A percentile compares a stretch with the other conserved stretches of the same genome.
These are phyloP conservation scores for Procavia capensis DNA, from an alignment of 2,113 vertebrate genomes.

Conservation along the genomic window DNA sequence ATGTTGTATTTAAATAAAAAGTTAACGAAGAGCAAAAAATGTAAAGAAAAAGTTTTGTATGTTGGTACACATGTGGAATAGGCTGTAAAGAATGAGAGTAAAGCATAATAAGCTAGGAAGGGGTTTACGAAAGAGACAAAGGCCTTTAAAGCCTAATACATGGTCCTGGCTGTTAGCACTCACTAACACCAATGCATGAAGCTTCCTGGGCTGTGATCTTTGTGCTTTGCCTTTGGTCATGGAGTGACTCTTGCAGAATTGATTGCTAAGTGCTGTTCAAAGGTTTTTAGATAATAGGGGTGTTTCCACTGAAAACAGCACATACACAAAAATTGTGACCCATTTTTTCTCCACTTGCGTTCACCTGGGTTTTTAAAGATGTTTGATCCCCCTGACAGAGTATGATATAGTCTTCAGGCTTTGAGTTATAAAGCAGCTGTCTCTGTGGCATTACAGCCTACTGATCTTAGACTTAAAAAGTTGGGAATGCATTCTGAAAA, in stretches of 20 bases:
- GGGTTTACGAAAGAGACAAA: not conserved
- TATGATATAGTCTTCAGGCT: not conserved
- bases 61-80: not conserved
- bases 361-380: constrained; percentile 44
- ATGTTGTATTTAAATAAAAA: constrained; percentile 24
- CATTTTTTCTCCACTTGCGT: not conserved
- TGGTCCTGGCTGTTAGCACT: not conserved
- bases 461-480: constrained; percentile 37
- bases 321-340: constrained; percentile 26
- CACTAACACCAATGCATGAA: not conserved
- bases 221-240: not conserved
- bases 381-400: constrained; percentile 1
- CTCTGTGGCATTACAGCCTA: constrained; percentile 36
- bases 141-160: not conserved
- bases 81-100: not conserved
- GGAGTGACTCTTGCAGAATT: constrained; percentile 2
- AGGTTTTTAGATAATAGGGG: constrained; percentile 11
- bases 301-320: constrained; percentile 57
- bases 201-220: not conserved
- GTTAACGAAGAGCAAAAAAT: not conserved
- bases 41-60: not conserved
- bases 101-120: not conserved
- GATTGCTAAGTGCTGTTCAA: not conserved
- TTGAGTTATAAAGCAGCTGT: constrained; percentile 21
- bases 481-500: constrained; percentile 33